These are phyloP conservation scores for Dunckerocampus dactyliophorus DNA, from an alignment of 2,113 vertebrate species.

Conservation along the genomic window DNA sequence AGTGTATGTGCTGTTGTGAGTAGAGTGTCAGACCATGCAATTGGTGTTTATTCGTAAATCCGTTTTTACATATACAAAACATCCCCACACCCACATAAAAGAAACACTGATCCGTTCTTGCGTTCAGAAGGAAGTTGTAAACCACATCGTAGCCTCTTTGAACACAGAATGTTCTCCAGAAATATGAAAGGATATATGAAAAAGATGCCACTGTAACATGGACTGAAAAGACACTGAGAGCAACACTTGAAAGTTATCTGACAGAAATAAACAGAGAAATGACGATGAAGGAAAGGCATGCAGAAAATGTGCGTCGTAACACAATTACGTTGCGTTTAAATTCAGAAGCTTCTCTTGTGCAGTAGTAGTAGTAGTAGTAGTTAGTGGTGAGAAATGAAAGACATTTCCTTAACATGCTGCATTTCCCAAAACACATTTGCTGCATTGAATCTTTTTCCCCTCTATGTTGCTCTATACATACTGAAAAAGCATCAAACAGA, in stretches of 20 bases:
- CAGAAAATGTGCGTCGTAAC: conserved; percentile 2
- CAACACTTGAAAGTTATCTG: conserved; percentile 10
- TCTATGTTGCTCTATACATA: conserved; percentile 40
- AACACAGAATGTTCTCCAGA: conserved; percentile 13
- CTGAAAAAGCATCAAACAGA: conserved; percentile 38
- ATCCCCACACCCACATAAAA: conserved; percentile 13
- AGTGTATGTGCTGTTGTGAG: background rate
- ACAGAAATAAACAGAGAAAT: background rate
- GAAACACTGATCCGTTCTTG: conserved; percentile 29
- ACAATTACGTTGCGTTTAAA: conserved; percentile 22
- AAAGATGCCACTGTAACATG: conserved; percentile 6
- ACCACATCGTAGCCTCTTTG: conserved; percentile 23
- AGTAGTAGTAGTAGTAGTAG: conserved; percentile 1
- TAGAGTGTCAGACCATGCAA: conserved; percentile 8
- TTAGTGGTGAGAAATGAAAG: conserved; percentile 20
- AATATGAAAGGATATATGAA: conserved; percentile 23
- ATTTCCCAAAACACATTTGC: conserved; percentile 25
- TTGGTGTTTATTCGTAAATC: conserved; percentile 13
- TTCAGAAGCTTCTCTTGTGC: conserved; percentile 5
- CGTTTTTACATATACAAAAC: background rate
- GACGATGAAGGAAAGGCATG: background rate
- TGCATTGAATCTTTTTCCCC: conserved; percentile 28
- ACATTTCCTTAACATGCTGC: conserved; percentile 38
- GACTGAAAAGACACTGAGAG: background rate
- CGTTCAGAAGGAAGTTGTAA: conserved; percentile 9